Evolutionary conservation across 2,113 vertebrate species (phyloP).

Genomic region (Indicator maculatus): DNA sequence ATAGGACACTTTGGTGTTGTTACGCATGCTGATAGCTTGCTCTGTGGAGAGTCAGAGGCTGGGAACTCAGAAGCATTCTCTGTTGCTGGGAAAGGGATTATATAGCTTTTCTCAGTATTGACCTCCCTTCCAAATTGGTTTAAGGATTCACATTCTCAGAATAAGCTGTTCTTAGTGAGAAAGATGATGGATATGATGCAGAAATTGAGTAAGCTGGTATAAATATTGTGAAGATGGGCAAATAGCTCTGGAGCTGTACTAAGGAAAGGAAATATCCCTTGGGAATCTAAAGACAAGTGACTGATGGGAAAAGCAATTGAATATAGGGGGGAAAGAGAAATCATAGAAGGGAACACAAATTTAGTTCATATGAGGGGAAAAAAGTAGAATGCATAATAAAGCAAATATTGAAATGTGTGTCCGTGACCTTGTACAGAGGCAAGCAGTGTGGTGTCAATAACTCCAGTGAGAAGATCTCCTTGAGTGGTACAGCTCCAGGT

Average conservation of each 20-base stretch:
- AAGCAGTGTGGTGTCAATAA: rapidly evolving
- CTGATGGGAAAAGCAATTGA: background rate
- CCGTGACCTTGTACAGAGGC: background rate
- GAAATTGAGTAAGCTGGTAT: background rate
- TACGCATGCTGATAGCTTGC: background rate
- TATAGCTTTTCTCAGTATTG: slow-evolving; percentile 15
- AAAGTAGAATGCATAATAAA: background rate
- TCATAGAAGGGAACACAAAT: background rate
- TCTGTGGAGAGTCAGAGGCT: background rate
- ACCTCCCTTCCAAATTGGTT: slow-evolving; percentile 34
- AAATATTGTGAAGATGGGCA: background rate
- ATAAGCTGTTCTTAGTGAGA: slow-evolving; percentile 18
- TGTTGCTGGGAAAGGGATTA: background rate
- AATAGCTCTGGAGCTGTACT: background rate
- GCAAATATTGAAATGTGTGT: background rate
- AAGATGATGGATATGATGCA: slow-evolving; percentile 7
- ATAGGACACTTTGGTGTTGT: slow-evolving; percentile 1
- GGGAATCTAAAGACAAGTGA: background rate
- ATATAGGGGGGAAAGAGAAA: background rate
- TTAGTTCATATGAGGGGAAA: background rate
- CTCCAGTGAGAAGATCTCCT: background rate
- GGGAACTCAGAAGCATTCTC: background rate
- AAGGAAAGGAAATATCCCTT: background rate
- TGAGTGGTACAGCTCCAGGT: background rate
- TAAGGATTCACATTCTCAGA: slow-evolving; percentile 35